Conservation (phyloP, 1,140 invertebrate species). For the Ylistrum balloti region DNA sequence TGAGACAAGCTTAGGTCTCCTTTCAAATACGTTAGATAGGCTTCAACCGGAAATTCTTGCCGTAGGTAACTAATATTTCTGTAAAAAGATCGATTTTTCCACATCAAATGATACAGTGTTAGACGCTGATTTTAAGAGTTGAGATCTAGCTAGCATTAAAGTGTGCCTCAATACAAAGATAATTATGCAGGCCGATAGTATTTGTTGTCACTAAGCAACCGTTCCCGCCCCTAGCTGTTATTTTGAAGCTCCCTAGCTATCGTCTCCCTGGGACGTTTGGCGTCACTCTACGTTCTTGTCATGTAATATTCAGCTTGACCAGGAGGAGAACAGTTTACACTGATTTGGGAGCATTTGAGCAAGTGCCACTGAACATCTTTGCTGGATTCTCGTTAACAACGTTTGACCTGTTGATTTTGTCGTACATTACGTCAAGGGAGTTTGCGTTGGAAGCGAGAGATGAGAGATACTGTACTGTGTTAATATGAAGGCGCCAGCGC, state of each 20-base stretch:
- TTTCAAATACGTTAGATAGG: background rate
- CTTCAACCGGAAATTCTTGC: conserved; percentile 7
- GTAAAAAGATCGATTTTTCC: conserved; percentile 17
- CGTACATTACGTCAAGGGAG: background rate
- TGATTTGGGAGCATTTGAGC: background rate
- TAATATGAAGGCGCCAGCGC: background rate
- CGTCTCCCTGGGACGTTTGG: background rate
- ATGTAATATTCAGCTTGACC: background rate
- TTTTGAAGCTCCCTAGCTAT: background rate
- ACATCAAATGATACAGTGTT: conserved; percentile 19
- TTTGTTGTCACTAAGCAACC: conserved; percentile 13
- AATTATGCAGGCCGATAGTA: conserved; percentile 20
- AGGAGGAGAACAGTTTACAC: background rate
- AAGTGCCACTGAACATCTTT: background rate
- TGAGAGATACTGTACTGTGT: conserved; percentile 32
- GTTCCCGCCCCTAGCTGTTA: background rate
- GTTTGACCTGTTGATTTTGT: background rate
- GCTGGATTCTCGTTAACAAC: background rate
- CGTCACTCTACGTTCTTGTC: background rate
- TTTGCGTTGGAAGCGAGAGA: background rate
- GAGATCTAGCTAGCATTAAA: conserved; percentile 18
- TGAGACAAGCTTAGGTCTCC: background rate
- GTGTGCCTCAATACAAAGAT: background rate
- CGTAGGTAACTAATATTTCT: conserved; percentile 5
- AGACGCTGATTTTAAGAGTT: background rate